Base-by-base conservation (phyloP, 2,888 invertebrate genomes). In the Noctua comes region DNA sequence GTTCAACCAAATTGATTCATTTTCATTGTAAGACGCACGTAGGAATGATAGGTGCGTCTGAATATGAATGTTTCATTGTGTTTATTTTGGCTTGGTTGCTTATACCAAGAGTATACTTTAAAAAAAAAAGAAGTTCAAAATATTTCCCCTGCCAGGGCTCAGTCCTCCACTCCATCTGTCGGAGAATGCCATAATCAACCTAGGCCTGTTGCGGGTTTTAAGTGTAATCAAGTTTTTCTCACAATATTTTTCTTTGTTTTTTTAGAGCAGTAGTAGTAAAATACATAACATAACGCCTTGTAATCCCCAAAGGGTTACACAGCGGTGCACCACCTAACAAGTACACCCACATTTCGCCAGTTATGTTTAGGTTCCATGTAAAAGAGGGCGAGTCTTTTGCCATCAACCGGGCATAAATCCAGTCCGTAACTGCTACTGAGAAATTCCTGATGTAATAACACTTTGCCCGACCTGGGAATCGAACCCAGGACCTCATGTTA, bases 1-100 rank as follows among this genome's bases (percentile, higher is more conserved):
- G 62, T 64, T 80, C 80, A 43, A 70, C 46, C 36, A 65, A 79
- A 40, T 21, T 21, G 1, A 59, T 48, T 31, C 46, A 79, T 5
- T 16, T 68, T 6, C 13, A 27, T 65, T 77, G 8, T n/a, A 51
- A 36, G 21, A 31, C 27, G 10, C 6, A 16, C 27, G 59, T 18
- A 6, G 24, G 27, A 51, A 21, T 27, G 1, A 16, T n/a, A 31
- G 11, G 18, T 43, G 31, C 3, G 27, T 27, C 18, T 31, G 10
- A 73, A 0, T n/a, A 13, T 43, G 0, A 2, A 31, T 57, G 4
- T 5, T 59, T 24, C 2, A 59, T 24, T 43, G 13, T 27, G 5
- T 57, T n/a, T 27, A 27, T 16, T 59, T 27, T 7, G 16, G 57
- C 2, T 59, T 27, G 27, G 11, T 27, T 68, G 18, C 11, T 31